These are phyloP conservation scores for Sapayoa aenigma DNA, from an alignment of 2,113 vertebrate species.

Conservation along the genomic window DNA sequence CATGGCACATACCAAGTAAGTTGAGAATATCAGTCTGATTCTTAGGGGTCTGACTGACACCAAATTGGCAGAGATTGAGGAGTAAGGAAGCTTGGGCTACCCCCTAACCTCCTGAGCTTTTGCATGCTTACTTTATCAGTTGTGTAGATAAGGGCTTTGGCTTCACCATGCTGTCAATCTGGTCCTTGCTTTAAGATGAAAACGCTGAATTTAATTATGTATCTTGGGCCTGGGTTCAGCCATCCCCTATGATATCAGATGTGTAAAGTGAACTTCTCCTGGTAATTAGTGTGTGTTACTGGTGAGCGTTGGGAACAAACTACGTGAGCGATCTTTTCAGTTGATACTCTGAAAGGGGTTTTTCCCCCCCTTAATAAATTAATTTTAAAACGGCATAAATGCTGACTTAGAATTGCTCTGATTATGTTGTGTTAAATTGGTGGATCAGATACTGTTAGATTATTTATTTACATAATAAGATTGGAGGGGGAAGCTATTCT, in stretches of 20 bases:
- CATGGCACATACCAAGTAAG: neutral
- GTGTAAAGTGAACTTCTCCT: neutral
- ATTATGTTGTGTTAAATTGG: neutral
- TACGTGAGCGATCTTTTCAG: accelerated
- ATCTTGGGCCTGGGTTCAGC: neutral
- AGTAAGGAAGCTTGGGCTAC: neutral
- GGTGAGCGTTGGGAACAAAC: neutral
- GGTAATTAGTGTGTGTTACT: neutral
- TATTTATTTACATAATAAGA: neutral
- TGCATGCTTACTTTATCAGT: conserved; percentile 30
- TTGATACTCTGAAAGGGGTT: neutral
- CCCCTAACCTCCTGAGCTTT: neutral
- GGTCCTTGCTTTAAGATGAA: neutral
- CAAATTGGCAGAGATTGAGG: conserved; percentile 11
- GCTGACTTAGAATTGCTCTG: neutral
- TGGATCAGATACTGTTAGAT: neutral
- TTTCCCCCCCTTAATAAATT: neutral
- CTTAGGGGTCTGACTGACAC: neutral
- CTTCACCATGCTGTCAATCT: neutral
- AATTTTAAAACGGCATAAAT: neutral
- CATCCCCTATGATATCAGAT: neutral
- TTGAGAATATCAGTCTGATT: neutral
- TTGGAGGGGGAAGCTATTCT: neutral
- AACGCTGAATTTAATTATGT: conserved; percentile 16
- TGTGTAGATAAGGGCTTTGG: conserved; percentile 17